Percentiles rank a stretch among this genome's conserved stretches.
phyloP scores from a whole-genome alignment of 2,113 vertebrate species.

The Elaphurus davidianus region DNA sequence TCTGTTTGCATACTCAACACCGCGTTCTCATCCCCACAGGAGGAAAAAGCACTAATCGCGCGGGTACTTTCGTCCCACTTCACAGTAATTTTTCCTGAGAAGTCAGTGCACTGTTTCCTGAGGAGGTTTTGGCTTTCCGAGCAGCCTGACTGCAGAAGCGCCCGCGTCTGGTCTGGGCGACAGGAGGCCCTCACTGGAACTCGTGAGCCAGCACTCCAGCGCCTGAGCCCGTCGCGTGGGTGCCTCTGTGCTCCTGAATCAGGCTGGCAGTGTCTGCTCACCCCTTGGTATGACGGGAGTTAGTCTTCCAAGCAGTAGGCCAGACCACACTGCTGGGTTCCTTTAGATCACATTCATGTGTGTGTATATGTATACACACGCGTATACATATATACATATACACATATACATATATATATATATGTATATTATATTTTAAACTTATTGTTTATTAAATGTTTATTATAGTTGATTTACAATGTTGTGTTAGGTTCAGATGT shows the following conservation, averaged over 20 bases:
- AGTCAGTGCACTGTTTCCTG: background rate
- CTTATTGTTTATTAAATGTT: background rate
- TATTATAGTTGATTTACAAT: background rate
- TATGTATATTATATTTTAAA: background rate
- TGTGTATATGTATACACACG: background rate
- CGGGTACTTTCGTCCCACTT: background rate
- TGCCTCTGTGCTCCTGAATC: background rate
- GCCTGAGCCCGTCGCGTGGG: background rate
- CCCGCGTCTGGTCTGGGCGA: background rate
- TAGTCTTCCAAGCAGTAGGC: background rate
- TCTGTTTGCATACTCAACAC: background rate
- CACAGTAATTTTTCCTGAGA: background rate
- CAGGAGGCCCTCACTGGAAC: background rate
- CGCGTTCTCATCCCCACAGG: background rate
- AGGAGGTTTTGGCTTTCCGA: background rate
- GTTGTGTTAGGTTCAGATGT: background rate
- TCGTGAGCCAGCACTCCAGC: background rate
- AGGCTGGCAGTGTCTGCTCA: background rate
- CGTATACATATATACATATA: background rate
- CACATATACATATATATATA: no score
- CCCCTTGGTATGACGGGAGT: background rate
- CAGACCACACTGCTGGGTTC: background rate
- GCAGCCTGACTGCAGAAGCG: background rate
- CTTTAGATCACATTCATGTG: background rate
- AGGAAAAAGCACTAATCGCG: background rate